phyloP scores from a whole-genome alignment of 2,888 invertebrate genomes.

The Prostheceraeus crozeri region DNA sequence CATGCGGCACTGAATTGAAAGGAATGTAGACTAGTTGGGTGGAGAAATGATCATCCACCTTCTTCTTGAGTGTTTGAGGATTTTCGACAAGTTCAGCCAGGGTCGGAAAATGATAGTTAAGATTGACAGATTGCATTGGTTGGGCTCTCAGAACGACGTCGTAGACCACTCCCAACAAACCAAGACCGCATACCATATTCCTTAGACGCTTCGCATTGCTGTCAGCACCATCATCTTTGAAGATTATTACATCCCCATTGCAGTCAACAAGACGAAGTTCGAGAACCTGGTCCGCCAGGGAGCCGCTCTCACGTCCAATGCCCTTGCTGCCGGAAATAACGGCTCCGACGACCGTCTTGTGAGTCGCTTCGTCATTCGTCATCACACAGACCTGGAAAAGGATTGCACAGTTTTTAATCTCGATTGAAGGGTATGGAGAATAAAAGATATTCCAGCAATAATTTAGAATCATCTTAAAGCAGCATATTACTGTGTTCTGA shows the following conservation, averaged over 20 bases:
- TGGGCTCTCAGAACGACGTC: constrained; percentile 30
- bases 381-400: constrained; percentile 21
- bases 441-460: too few relatives aligned
- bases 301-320: neutral
- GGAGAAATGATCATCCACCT: neutral
- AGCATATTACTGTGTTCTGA: too few relatives aligned
- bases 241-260: constrained; percentile 22
- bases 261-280: constrained; percentile 21
- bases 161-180: constrained; percentile 33
- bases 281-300: constrained; percentile 29
- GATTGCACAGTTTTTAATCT: too few relatives aligned
- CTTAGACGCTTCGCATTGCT: neutral
- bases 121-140: constrained; percentile 7
- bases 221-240: neutral
- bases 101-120: constrained; percentile 17
- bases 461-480: too few relatives aligned
- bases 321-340: constrained; percentile 28
- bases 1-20: constrained; percentile 11
- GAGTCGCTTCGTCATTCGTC: constrained; percentile 9
- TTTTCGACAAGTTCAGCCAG: neutral
- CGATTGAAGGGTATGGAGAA: too few relatives aligned
- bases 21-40: constrained; percentile 28
- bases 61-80: neutral
- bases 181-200: constrained; percentile 22
- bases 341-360: constrained; percentile 21